Evolutionary conservation across 2,797 vertebrate species (phyloP).

Genomic region (Lacerta bilineata): DNA sequence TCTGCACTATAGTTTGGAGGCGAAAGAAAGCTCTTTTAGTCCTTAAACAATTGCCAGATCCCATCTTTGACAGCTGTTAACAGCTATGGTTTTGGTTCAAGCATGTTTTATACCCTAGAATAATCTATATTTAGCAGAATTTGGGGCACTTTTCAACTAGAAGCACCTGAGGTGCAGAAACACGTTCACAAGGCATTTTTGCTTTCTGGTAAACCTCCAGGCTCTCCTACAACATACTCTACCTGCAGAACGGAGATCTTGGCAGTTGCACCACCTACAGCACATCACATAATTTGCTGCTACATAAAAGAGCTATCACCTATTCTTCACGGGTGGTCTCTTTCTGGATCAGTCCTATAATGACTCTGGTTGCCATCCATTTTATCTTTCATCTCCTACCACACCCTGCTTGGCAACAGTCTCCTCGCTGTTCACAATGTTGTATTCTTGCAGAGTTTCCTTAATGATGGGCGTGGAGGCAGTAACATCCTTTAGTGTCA

Average conservation of each 20-base stretch:
- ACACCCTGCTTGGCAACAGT: neutral
- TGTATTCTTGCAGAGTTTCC: neutral
- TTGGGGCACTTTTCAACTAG: neutral
- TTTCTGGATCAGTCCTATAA: neutral
- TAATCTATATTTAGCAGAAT: neutral
- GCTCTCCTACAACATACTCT: neutral
- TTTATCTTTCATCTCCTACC: neutral
- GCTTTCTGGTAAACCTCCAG: neutral
- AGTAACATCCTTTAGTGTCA: neutral
- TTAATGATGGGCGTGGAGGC: neutral
- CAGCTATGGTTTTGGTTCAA: neutral
- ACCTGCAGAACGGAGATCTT: neutral
- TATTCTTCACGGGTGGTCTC: neutral
- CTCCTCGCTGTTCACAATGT: neutral
- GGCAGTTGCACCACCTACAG: neutral
- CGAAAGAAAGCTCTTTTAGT: neutral
- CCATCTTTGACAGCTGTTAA: neutral
- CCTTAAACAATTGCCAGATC: neutral
- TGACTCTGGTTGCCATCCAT: neutral
- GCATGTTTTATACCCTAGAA: neutral
- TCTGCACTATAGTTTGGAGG: neutral
- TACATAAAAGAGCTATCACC: neutral
- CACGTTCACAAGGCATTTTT: neutral
- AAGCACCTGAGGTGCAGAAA: neutral
- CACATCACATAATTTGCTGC: neutral